Percentiles rank a stretch among this genome's conserved stretches.
Evolutionary conservation across 2,888 invertebrate species (phyloP).

Genomic region (Acrocyrtus sp.): DNA sequence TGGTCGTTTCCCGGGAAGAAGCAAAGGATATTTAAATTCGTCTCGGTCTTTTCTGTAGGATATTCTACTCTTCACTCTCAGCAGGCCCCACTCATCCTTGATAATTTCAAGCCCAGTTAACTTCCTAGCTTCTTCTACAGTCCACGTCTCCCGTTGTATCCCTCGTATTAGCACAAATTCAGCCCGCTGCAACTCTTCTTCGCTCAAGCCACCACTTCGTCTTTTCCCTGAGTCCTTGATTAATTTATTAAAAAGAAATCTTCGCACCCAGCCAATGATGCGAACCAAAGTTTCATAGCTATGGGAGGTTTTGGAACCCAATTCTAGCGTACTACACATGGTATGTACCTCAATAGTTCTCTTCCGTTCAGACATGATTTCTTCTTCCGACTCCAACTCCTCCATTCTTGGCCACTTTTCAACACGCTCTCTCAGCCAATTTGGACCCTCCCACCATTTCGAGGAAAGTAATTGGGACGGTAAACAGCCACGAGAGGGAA

Average conservation of each 20-base stretch:
- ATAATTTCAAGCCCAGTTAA: background rate
- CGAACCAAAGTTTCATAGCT: background rate
- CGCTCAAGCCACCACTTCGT: background rate
- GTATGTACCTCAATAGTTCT: background rate
- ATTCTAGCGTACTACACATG: too few relatives aligned
- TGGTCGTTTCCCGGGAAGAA: background rate
- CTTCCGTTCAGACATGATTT: background rate
- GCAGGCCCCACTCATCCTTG: background rate
- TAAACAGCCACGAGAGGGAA: conserved; percentile 26
- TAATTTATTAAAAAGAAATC: background rate
- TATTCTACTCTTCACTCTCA: background rate
- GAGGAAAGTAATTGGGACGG: background rate
- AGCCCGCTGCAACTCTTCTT: background rate
- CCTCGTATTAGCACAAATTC: background rate
- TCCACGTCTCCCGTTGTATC: background rate
- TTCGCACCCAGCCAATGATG: background rate
- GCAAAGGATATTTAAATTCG: conserved; percentile 2
- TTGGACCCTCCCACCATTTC: background rate
- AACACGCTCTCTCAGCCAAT: background rate
- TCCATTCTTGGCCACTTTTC: background rate
- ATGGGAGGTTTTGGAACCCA: background rate
- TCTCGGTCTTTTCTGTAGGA: background rate
- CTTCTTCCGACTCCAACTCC: background rate
- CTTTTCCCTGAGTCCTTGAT: too few relatives aligned
- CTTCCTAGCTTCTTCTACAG: background rate